Conservation (phyloP, 1,140 invertebrate species). For the Plectrocnemia conspersa region DNA sequence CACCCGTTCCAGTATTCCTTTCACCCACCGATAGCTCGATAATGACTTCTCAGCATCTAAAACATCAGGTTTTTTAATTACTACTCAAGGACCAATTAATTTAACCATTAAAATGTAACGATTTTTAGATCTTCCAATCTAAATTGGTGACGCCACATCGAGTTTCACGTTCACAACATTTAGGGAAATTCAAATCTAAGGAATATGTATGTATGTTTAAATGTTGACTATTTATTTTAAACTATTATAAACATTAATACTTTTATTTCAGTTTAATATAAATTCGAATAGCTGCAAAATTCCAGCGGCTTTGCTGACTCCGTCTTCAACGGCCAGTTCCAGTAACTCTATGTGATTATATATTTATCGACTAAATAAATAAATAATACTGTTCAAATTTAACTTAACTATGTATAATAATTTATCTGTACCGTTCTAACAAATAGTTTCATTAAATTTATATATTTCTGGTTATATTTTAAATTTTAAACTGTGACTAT, state of each 20-base stretch:
- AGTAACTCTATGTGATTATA: too few relatives aligned
- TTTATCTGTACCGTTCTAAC: too few relatives aligned
- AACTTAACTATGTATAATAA: too few relatives aligned
- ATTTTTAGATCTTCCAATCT: conserved; percentile 6
- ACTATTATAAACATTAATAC: neutral
- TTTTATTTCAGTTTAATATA: conserved; percentile 2
- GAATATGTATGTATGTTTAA: neutral
- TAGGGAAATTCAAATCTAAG: neutral
- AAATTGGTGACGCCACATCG: conserved; percentile 7
- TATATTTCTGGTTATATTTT: too few relatives aligned
- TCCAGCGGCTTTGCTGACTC: neutral
- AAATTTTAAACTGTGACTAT: too few relatives aligned
- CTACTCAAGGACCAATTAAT: neutral
- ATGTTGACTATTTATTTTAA: neutral
- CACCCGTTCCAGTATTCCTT: neutral
- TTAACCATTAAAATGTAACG: neutral
- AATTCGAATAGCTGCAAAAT: neutral
- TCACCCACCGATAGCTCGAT: neutral
- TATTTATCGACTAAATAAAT: neutral
- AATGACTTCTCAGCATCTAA: neutral
- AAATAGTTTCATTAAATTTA: too few relatives aligned
- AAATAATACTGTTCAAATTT: neutral
- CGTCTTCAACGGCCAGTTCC: conserved; percentile 6
- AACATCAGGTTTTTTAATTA: neutral
- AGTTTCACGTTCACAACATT: neutral